These are phyloP conservation scores for Zoroaster sp. DNA, from an alignment of 53 echinoderm and acorn worm genomes.

Conservation along the genomic window DNA sequence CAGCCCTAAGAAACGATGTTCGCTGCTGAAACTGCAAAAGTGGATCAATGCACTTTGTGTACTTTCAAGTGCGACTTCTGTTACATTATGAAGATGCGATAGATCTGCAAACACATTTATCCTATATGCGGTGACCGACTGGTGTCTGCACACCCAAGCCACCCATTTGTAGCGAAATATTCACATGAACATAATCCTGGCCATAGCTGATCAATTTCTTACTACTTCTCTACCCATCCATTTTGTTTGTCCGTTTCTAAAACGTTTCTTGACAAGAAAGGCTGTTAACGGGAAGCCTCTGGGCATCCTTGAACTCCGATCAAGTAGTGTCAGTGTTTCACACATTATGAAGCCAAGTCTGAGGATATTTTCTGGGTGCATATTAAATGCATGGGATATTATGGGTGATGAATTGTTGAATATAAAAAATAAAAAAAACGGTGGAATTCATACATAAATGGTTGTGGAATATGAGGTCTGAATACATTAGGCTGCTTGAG, in stretches of 20 bases:
- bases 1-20: too few relatives aligned
- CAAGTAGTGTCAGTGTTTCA: conserved; percentile 44
- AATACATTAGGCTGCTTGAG: background rate
- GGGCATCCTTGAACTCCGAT: conserved; percentile 27
- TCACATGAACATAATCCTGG: conserved; percentile 16
- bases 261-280: background rate
- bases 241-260: background rate
- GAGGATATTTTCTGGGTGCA: background rate
- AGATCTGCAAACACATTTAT: too few relatives aligned
- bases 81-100: too few relatives aligned
- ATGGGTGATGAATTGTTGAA: background rate
- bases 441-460: background rate
- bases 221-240: background rate
- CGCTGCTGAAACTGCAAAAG: too few relatives aligned
- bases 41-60: too few relatives aligned
- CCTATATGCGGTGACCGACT: too few relatives aligned
- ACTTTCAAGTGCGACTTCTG: too few relatives aligned
- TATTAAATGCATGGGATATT: background rate
- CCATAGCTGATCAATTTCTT: background rate
- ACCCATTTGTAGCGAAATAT: too few relatives aligned
- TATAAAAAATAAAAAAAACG: too few relatives aligned
- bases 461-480: background rate
- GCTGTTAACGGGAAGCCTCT: conserved; percentile 41
- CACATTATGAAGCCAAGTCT: background rate
- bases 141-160: too few relatives aligned